Conservation (phyloP, 2,113 vertebrate species). For the Muntiacus muntjak region DNA sequence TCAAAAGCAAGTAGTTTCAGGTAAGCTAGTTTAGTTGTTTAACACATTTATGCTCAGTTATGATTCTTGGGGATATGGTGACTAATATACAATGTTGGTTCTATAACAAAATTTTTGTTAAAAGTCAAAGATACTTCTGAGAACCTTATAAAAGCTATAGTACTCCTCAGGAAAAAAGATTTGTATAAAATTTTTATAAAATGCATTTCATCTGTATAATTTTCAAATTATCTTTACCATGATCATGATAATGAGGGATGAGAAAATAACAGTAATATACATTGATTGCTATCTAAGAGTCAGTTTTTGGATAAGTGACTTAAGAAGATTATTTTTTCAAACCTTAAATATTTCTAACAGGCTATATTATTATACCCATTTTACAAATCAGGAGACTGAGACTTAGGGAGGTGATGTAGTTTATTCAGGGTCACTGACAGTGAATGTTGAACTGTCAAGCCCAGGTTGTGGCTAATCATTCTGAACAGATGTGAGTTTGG, state of each 20-base stretch:
- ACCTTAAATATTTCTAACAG: not conserved
- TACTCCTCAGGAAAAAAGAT: not conserved
- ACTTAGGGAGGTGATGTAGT: not conserved
- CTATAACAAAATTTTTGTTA: not conserved
- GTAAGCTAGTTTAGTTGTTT: not conserved
- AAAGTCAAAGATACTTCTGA: not conserved
- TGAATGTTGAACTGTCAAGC: not conserved
- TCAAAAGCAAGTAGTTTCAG: conserved; percentile 2
- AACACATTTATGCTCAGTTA: not conserved
- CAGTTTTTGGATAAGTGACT: not conserved
- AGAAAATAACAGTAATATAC: not conserved
- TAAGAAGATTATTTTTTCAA: not conserved
- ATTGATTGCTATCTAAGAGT: not conserved
- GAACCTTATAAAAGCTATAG: not conserved
- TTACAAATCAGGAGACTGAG: not conserved
- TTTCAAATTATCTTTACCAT: not conserved
- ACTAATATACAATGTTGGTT: not conserved
- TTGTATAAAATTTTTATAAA: not conserved
- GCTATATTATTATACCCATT: not conserved
- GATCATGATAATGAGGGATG: not conserved
- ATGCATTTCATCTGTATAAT: not conserved
- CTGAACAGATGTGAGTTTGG: not conserved
- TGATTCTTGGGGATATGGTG: not conserved
- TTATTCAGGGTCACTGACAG: not conserved
- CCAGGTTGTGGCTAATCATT: not conserved